These are phyloP conservation scores for Agrypnus murinus DNA, from an alignment of 2,888 invertebrate species.

Conservation along the genomic window DNA sequence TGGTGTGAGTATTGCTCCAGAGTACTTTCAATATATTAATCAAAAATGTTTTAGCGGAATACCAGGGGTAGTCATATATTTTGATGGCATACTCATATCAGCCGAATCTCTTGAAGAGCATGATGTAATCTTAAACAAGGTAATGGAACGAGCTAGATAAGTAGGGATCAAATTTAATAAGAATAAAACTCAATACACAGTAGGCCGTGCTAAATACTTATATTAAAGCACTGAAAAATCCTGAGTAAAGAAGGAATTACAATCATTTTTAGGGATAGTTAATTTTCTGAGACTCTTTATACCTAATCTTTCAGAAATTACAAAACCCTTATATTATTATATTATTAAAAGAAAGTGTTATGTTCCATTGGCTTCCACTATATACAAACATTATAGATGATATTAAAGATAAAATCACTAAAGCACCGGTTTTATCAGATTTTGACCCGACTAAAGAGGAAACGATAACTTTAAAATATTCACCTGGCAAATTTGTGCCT, in stretches of 20 bases:
- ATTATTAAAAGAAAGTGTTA: constrained; percentile 53
- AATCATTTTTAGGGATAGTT: constrained; percentile 53
- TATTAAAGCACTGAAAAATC: constrained; percentile 45
- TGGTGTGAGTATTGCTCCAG: too few species aligned
- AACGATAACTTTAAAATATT: too few species aligned
- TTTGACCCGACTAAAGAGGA: too few species aligned
- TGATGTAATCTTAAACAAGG: constrained; percentile 56
- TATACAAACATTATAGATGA: too few species aligned
- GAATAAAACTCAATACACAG: constrained; percentile 58
- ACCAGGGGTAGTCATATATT: too few species aligned
- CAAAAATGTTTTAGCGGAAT: constrained; percentile 62
- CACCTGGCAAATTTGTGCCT: too few species aligned
- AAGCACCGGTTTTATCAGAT: too few species aligned
- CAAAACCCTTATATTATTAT: constrained; percentile 50
- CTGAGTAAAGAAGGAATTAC: constrained; percentile 49
- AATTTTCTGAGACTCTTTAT: constrained; percentile 53
- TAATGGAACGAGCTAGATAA: constrained; percentile 55
- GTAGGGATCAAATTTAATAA: constrained; percentile 60
- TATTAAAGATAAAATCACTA: too few species aligned
- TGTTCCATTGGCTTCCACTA: too few species aligned
- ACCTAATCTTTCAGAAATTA: constrained; percentile 50
- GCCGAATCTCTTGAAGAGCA: constrained; percentile 56
- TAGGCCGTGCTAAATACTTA: constrained; percentile 57
- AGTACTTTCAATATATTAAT: constrained; percentile 61
- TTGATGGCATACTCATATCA: too few species aligned